A percentile compares a stretch with the other conserved stretches of the same genome.
Evolutionary conservation across 1,140 invertebrate genomes (phyloP).

Genomic region (Glomeris maerens): DNA sequence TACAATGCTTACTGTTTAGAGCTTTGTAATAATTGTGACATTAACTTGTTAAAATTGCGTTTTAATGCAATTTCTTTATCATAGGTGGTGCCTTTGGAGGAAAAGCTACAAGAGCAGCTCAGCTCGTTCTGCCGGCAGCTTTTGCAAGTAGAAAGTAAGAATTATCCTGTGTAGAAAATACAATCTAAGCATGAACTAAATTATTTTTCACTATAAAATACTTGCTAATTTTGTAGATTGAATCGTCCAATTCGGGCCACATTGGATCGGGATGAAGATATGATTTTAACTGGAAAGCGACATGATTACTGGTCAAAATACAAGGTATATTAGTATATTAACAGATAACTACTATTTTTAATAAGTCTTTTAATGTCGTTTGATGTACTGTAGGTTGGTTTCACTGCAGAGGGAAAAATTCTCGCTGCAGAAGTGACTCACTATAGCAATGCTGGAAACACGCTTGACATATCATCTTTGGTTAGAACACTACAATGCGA

Average conservation of each 20-base stretch:
- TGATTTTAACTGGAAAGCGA: constrained; percentile 68
- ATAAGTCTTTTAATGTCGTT: too few species aligned
- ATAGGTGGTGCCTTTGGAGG: constrained; percentile 94
- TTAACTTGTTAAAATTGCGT: too few species aligned
- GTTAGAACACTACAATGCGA: constrained; percentile 27
- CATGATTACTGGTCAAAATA: constrained; percentile 81
- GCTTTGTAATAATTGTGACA: too few species aligned
- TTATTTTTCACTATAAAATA: too few species aligned
- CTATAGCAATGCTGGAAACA: constrained; percentile 70
- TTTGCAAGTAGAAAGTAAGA: constrained; percentile 36
- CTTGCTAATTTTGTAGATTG: too few species aligned
- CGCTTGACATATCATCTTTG: constrained; percentile 63
- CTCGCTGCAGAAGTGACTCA: constrained; percentile 52
- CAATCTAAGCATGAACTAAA: too few species aligned
- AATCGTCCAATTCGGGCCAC: constrained; percentile 66
- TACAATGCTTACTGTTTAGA: too few species aligned
- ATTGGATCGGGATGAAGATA: constrained; percentile 87
- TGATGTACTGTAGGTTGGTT: too few species aligned
- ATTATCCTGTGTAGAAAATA: not conserved
- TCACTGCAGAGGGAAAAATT: constrained; percentile 56
- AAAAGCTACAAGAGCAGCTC: constrained; percentile 62
- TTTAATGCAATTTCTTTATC: not conserved
- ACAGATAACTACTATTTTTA: not conserved
- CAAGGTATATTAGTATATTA: constrained; percentile 39
- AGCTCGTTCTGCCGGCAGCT: constrained; percentile 35